Conservation (phyloP, 1,140 invertebrate genomes). For the Heliconius hewitsoni region DNA sequence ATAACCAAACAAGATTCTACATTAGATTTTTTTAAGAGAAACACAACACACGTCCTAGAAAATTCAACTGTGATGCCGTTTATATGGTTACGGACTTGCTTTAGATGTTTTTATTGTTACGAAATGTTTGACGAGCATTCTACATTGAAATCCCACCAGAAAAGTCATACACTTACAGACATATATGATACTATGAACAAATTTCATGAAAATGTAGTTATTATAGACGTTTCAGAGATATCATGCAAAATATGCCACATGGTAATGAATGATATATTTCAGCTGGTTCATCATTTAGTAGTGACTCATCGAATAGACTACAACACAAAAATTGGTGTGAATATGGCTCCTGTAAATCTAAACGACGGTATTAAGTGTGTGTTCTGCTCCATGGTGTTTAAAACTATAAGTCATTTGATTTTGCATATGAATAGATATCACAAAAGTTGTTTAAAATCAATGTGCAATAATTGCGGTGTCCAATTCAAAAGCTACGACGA, state of each 20-base stretch:
- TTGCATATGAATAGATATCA: constrained; percentile 50
- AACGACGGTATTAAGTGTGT: constrained; percentile 47
- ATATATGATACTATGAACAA: constrained; percentile 27
- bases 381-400: constrained; percentile 46
- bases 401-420: constrained; percentile 48
- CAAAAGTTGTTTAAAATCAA: constrained; percentile 43
- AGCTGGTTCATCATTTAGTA: constrained; percentile 43
- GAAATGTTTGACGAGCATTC: constrained; percentile 45
- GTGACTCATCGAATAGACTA: constrained; percentile 39
- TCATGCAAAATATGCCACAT: constrained; percentile 46
- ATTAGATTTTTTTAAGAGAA: constrained; percentile 33
- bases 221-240: constrained; percentile 49
- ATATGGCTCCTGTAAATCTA: constrained; percentile 46
- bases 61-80: constrained; percentile 60
- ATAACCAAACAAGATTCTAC: constrained; percentile 18
- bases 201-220: constrained; percentile 32
- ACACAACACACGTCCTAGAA: constrained; percentile 41
- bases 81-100: constrained; percentile 55
- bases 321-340: constrained; percentile 37
- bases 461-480: constrained; percentile 47
- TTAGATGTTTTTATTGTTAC: constrained; percentile 65
- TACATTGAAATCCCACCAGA: constrained; percentile 40
- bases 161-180: constrained; percentile 23
- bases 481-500: constrained; percentile 35
- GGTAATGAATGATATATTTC: constrained; percentile 36